A percentile compares a stretch with the other conserved stretches of the same genome.
Evolutionary conservation across 2,113 vertebrate genomes (phyloP).

Genomic region (Turnix velox): DNA sequence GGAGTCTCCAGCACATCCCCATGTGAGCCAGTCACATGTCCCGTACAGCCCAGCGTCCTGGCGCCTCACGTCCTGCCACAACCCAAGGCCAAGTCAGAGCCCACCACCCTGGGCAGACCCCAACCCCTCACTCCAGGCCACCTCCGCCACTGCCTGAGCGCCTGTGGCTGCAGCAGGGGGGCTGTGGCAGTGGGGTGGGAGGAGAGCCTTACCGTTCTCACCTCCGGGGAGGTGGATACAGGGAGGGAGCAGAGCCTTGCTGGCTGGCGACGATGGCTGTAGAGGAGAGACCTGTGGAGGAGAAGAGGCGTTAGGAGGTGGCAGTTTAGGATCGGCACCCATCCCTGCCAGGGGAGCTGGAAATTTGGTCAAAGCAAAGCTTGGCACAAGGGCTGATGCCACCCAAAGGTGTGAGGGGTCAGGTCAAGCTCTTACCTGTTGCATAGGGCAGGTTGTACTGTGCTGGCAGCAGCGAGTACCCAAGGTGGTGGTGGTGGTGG

Average conservation of each 20-base stretch:
- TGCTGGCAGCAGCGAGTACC: conserved; percentile 90
- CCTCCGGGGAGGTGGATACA: conserved; percentile 92
- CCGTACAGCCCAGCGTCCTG: conserved; percentile 80
- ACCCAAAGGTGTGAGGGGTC: background rate
- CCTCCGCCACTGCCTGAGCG: background rate
- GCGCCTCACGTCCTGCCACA: conserved; percentile 77
- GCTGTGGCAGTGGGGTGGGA: background rate
- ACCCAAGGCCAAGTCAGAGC: background rate
- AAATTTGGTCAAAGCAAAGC: background rate
- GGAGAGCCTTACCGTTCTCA: conserved; percentile 87
- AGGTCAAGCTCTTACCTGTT: conserved; percentile 80
- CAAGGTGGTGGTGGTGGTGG: conserved; percentile 96
- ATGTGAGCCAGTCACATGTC: conserved; percentile 95
- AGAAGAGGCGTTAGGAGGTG: background rate
- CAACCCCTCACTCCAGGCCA: background rate
- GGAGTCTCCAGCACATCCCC: conserved; percentile 80
- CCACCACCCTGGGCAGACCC: rapidly evolving
- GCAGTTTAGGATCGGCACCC: rapidly evolving
- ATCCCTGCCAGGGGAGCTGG: rapidly evolving
- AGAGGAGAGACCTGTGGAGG: conserved; percentile 86
- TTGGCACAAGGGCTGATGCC: rapidly evolving
- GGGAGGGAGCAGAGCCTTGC: conserved; percentile 83
- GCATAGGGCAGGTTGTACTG: conserved; percentile 95
- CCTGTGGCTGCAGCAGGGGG: rapidly evolving
- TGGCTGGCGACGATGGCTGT: conserved; percentile 95